These are phyloP conservation scores for Euspilapteryx auroguttella DNA, from an alignment of 2,888 invertebrate genomes.

Conservation along the genomic window DNA sequence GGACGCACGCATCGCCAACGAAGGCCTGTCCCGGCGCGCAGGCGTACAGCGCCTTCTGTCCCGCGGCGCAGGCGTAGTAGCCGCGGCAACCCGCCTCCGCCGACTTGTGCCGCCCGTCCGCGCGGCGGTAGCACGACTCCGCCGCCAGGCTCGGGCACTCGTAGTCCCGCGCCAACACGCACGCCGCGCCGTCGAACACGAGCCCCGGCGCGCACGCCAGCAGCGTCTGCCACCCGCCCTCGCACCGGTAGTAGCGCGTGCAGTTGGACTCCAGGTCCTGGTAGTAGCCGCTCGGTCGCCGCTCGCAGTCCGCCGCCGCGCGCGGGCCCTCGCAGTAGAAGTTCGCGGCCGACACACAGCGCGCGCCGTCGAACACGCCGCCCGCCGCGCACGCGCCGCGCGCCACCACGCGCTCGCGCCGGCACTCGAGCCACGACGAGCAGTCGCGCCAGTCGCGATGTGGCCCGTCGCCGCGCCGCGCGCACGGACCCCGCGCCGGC, in stretches of 20 bases:
- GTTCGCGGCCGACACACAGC: conserved; percentile 31
- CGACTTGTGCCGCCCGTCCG: conserved; percentile 58
- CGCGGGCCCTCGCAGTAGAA: conserved; percentile 15
- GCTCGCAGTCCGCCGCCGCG: conserved; percentile 34
- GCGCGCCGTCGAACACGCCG: conserved; percentile 49
- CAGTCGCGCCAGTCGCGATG: conserved; percentile 51
- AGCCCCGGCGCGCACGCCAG: conserved; percentile 35
- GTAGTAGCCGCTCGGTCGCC: conserved; percentile 56
- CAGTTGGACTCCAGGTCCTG: conserved; percentile 54
- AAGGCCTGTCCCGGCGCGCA: conserved; percentile 54
- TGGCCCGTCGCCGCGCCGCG: conserved; percentile 38
- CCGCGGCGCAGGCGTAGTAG: conserved; percentile 59
- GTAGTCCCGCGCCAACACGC: conserved; percentile 26
- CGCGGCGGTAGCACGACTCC: conserved; percentile 50
- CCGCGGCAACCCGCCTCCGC: conserved; percentile 56
- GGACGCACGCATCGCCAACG: conserved; percentile 59
- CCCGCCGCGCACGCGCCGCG: conserved; percentile 46
- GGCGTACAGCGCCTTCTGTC: conserved; percentile 60
- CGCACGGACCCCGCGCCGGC: conserved; percentile 42
- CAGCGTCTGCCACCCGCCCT: conserved; percentile 30
- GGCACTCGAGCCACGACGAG: conserved; percentile 50
- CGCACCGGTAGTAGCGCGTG: conserved; percentile 53
- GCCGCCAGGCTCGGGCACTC: conserved; percentile 47
- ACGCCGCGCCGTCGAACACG: conserved; percentile 46
- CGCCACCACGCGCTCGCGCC: conserved; percentile 35